Evolutionary conservation across 37 sponge, comb jelly and placozoan genomes (phyloP), one percentile per base, ranked within the genome.

Genomic region (Lycopodina hypogea): DNA sequence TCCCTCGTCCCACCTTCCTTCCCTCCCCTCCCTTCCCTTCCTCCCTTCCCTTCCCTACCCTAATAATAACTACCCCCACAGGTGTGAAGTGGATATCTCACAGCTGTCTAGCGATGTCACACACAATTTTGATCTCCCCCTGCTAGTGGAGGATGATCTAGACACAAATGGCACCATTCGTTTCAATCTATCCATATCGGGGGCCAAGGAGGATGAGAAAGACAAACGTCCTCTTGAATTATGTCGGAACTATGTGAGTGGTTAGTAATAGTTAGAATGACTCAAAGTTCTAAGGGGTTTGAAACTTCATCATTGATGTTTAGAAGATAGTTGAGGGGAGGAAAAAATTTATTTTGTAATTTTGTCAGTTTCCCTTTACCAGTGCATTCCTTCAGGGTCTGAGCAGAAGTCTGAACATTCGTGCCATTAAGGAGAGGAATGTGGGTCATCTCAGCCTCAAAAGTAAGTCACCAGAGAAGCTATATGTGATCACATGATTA

Each of bases 171-270:
- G 90, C 23, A 63, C 59, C 6, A 70, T 93, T 53, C 83, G 79
- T 24, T 35, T 93, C 32, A 73, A 81, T 4, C 75, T 93, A 29
- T 48, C 52, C n/a, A 86, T 93, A 51, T 57, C 93, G 28, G 90
- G 89, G n/a, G 68, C 67, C 24, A 32, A 71, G 0, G 62, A 38
- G 30, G 19, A 30, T 3, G 72, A 82, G 38, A 64, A 35, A 51
- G 61, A 78, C 23, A n/a, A 57, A 30, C 32, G 1, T 18, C 40
- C 29, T 23, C 51, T 58, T 51, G 78, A 68, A 42, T 0, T 74
- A 82, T 28, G 56, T 74, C 0, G 24, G 0, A 18, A 66, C 68
- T 88, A 87, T 84, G 89, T 87, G 17, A 78, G 84, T 78, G 29
- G 26, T 21, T 37, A 14, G 70, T n/a, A n/a, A 65, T 12, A 30